Evolutionary conservation across 35 echinoderm and acorn worm species (phyloP), one percentile per base, ranked within the genome.

Genomic region (Lytechinus pictus): DNA sequence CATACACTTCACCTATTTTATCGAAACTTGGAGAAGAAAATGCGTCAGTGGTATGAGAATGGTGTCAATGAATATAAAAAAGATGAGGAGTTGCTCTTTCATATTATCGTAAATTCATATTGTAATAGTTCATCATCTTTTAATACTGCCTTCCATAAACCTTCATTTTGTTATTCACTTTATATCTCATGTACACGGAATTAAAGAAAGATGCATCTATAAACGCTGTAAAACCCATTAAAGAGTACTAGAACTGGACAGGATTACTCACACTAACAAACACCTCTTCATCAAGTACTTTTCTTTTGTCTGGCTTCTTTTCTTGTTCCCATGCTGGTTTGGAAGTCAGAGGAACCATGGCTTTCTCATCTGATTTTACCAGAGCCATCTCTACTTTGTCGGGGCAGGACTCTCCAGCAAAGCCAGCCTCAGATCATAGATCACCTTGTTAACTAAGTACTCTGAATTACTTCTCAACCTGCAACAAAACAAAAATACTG

Each of bases 231-330:
- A 16, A 66, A 16, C 60, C 60, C 14, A 16, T 66, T 66, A 10
- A 66, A 66, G 60, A 66, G 11, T 66, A 66, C 60, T 66, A 66
- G 60, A 66, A 66, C 14, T 6, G 6, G 12, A 71, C 61, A 21
- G 61, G 12, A 53, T 33, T 52, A 96, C 96, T 89, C 51, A 97
- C 96, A 54, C 95, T 95, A 6, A 95, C 88, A 93, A 92, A 98
- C 8, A 86, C 79, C 53, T 98, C 97, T 66, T 98, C 97, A 94
- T 97, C 92, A 52, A 98, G 87, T 13, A 98, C 96, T 95, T 96
- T 98, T 87, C 91, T 93, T 53, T 93, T 93, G 56, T 54, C 52
- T 57, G 95, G 96, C 94, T 96, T 96, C 54, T 91, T 97, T n/a
- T 86, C 33, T 52, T 91, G 27, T 53, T 53, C 8, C 27, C 27